Percentiles rank a stretch among this genome's conserved stretches.
These are phyloP conservation scores for Caenorhabditis imperialis DNA, from an alignment of 2,888 invertebrate genomes.

Conservation along the genomic window DNA sequence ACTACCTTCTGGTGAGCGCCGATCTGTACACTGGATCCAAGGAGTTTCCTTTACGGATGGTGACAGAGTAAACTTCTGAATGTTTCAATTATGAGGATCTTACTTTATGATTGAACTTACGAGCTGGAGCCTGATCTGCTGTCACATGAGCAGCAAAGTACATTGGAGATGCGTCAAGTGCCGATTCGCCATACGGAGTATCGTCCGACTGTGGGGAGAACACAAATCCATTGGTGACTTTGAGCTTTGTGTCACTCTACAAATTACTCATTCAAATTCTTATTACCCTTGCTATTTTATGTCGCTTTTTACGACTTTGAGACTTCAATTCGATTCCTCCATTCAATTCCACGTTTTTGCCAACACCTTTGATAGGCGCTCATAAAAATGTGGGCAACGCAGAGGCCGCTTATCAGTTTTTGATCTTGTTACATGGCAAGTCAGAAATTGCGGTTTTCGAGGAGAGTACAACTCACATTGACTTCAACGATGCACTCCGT, in stretches of 20 bases:
- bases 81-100: not conserved
- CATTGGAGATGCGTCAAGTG: conserved; percentile 51
- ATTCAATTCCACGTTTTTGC: conserved; percentile 41
- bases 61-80: conserved; percentile 60
- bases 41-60: conserved; percentile 54
- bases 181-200: conserved; percentile 54
- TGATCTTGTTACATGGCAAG: conserved; percentile 38
- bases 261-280: conserved; percentile 19
- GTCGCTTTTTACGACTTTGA: conserved; percentile 28
- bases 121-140: conserved; percentile 51
- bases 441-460: conserved; percentile 3
- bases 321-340: conserved; percentile 13
- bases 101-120: conserved; percentile 30
- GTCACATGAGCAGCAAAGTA: conserved; percentile 63
- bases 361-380: conserved; percentile 36
- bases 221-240: conserved; percentile 54
- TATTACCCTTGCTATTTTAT: conserved; percentile 12
- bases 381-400: conserved; percentile 32
- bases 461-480: conserved; percentile 44
- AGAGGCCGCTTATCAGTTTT: conserved; percentile 38
- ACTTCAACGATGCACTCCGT: conserved; percentile 64
- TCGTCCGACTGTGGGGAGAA: conserved; percentile 56
- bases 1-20: conserved; percentile 53
- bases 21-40: conserved; percentile 55
- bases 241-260: conserved; percentile 45